A percentile compares a stretch with the other conserved stretches of the same genome.
These are phyloP conservation scores for Aplodontia rufa DNA, from an alignment of 2,113 vertebrate genomes.

Conservation along the genomic window DNA sequence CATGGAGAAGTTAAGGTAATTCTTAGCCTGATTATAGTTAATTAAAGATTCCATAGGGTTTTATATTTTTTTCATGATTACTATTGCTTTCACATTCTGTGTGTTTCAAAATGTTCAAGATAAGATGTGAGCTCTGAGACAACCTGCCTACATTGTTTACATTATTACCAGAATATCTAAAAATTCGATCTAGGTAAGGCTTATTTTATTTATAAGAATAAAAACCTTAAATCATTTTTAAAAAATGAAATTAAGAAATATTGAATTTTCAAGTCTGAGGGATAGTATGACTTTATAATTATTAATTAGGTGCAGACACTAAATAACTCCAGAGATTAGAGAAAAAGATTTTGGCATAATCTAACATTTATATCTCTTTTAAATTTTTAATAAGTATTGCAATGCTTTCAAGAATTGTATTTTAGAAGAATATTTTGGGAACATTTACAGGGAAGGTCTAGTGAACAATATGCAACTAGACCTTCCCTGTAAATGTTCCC, in stretches of 20 bases:
- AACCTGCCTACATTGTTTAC: neutral
- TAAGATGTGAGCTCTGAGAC: neutral
- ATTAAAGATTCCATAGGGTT: neutral
- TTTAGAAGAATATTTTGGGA: neutral
- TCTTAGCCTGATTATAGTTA: neutral
- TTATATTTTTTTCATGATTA: neutral
- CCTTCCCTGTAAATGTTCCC: conserved; percentile 44
- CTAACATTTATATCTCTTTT: neutral
- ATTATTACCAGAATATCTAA: neutral
- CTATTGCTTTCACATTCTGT: neutral
- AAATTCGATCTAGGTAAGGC: neutral
- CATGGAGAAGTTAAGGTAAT: neutral
- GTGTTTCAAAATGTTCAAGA: neutral
- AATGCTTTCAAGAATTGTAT: neutral
- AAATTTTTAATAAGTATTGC: neutral
- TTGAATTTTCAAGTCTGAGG: neutral
- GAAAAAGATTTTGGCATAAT: neutral
- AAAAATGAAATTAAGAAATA: neutral
- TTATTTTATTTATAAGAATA: neutral
- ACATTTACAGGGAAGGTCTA: no score
- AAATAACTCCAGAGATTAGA: neutral
- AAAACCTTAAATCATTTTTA: neutral
- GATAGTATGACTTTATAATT: neutral
- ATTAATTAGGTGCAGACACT: neutral
- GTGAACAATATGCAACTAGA: no score